Base-by-base conservation (phyloP, 2,797 vertebrate species). In the Chrysocyon brachyurus region DNA sequence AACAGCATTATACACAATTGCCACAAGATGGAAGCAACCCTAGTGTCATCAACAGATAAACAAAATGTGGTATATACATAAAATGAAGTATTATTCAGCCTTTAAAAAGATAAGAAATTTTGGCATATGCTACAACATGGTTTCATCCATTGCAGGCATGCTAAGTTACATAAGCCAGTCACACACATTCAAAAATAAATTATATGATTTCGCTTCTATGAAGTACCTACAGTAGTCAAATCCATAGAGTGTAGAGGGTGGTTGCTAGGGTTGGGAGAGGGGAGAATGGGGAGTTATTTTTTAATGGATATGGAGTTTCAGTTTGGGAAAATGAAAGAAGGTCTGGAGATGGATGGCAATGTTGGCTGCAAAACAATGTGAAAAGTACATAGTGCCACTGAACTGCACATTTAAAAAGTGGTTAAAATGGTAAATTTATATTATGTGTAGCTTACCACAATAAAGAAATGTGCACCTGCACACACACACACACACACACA, bases 51-150 rank as follows among this genome's bases (percentile, higher is more conserved):
- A 49, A 87, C 4, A 57, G 33, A 56, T 26, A 61, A 92, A 49
- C 28, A 78, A 78, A 93, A 88, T 54, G 36, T 24, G 12, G n/a
- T 81, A 94, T 63, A 73, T 46, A 94, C n/a, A 63, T 56, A 82
- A 5, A 26, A 63, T 4, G 4, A 17, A 82, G 11, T 40, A 54
- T 73, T 73, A 82, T 40, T 73, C n/a, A 73, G 46, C 46, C 40
- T 73, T 73, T 63, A 54, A 46, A 92, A 86, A 92, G 33, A 26
- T 16, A n/a, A 61, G 17, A 77, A 66, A 12, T 28, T 70, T 24
- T 61, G 72, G 86, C 36, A 36, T 28, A 78, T 46, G 83, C 72
- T 86, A 68, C 33, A 86, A 54, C 12, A 49, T 28, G 31, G 52
- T 70, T 70, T 52, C 59, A 87, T 36, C 22, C 40, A 46, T 59